Conservation (phyloP, 2,113 vertebrate species). For the Caranx ignobilis region DNA sequence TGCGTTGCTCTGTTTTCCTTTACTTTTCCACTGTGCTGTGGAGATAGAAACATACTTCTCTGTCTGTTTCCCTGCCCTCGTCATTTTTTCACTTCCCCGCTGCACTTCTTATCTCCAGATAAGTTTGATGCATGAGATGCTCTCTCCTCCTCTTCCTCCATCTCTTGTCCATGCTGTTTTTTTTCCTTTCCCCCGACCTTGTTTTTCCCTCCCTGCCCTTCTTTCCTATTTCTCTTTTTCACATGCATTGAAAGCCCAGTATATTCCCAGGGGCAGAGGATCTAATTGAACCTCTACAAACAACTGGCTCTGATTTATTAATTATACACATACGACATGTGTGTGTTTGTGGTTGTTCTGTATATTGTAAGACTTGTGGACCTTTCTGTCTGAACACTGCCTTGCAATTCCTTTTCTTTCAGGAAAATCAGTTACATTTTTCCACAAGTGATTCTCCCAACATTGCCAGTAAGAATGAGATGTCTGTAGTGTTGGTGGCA, state of each 20-base stretch:
- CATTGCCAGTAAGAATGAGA: background rate
- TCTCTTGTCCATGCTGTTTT: background rate
- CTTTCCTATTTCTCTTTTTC: constrained; percentile 26
- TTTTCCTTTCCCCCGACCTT: background rate
- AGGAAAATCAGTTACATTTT: background rate
- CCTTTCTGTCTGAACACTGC: background rate
- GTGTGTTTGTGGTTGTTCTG: background rate
- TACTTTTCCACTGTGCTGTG: constrained; percentile 24
- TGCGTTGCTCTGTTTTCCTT: constrained; percentile 49
- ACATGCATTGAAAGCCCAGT: constrained; percentile 60
- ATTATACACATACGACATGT: constrained; percentile 19
- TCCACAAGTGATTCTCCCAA: constrained; percentile 5
- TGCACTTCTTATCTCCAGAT: constrained; percentile 7
- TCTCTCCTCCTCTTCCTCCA: background rate
- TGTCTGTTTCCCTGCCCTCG: constrained; percentile 22
- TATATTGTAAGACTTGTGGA: background rate
- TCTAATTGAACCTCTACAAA: constrained; percentile 52
- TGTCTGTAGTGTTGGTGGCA: constrained; percentile 39
- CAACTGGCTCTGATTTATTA: constrained; percentile 70
- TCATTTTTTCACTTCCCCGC: constrained; percentile 31
- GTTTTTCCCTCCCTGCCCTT: background rate
- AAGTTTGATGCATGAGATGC: constrained; percentile 26
- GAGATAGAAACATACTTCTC: constrained; percentile 43
- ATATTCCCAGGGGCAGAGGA: constrained; percentile 46
- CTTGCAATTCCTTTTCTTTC: background rate